These are phyloP conservation scores for Gadus macrocephalus DNA, from an alignment of 2,113 vertebrate genomes.

Conservation along the genomic window DNA sequence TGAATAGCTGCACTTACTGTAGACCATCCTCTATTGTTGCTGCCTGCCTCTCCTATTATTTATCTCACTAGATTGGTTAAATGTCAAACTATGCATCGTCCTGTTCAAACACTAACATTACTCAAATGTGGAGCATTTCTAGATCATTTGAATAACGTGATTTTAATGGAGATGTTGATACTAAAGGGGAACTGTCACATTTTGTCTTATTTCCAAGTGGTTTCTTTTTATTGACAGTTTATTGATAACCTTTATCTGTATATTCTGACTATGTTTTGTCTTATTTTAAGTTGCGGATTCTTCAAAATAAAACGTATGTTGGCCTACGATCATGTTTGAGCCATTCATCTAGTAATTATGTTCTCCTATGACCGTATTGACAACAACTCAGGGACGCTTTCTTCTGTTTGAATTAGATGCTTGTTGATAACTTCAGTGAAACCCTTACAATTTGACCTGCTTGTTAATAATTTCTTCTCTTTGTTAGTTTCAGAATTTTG, in stretches of 20 bases:
- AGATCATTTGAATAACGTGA: background rate
- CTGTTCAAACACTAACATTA: background rate
- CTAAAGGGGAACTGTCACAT: background rate
- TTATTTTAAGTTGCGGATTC: conserved; percentile 11
- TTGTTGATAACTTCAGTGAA: background rate
- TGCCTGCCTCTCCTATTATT: background rate
- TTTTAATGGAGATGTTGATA: background rate
- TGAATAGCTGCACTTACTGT: background rate
- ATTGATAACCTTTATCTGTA: background rate
- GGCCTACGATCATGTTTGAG: background rate
- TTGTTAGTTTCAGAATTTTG: background rate
- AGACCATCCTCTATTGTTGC: background rate
- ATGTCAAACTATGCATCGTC: background rate
- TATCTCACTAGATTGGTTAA: background rate
- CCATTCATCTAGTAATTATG: background rate
- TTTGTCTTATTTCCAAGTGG: background rate
- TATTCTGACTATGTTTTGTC: background rate
- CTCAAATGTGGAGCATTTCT: background rate
- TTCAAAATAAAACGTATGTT: conserved; percentile 4
- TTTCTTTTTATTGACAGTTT: background rate
- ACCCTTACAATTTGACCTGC: conserved; percentile 4
- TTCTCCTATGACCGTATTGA: background rate
- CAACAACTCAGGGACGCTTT: conserved; percentile 50
- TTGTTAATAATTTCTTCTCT: background rate
- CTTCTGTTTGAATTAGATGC: conserved; percentile 7